phyloP scores from a whole-genome alignment of 64 coral and sea anemone species.

The Dendrophyllia cribrosa region DNA sequence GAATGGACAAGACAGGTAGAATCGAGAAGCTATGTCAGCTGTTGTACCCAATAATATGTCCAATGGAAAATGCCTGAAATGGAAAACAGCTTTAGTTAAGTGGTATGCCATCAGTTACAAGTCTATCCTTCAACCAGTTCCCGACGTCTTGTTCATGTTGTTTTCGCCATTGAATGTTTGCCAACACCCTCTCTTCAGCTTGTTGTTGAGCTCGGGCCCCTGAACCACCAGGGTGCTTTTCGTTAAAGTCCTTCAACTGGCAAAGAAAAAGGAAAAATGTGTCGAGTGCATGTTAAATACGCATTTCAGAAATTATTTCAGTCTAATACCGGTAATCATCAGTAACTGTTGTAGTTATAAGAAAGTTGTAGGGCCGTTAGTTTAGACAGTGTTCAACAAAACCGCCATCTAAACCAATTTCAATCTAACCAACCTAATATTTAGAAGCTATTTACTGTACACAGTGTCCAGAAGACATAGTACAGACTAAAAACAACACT shows the following conservation, averaged over 20 bases:
- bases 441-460: no score
- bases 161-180: constrained; percentile 84
- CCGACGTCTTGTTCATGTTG: constrained; percentile 71
- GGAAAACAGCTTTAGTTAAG: neutral
- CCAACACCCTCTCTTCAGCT: constrained; percentile 61
- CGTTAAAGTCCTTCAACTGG: constrained; percentile 33
- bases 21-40: no score
- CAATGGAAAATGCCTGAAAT: neutral
- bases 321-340: no score
- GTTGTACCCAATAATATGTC: neutral
- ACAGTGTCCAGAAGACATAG: no score
- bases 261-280: neutral
- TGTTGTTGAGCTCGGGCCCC: constrained; percentile 48
- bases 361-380: no score
- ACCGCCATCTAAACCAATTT: no score
- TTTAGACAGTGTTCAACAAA: no score
- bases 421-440: no score
- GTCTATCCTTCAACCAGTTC: constrained; percentile 58
- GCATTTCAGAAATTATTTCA: neutral
- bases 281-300: neutral
- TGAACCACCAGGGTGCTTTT: constrained; percentile 33
- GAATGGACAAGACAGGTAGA: no score
- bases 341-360: no score
- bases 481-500: no score
- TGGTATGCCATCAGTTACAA: constrained; percentile 55